A percentile compares a stretch with the other conserved stretches of the same genome.
Conservation (phyloP, 92 coral and sea anemone genomes). For the Montipora capitata region DNA sequence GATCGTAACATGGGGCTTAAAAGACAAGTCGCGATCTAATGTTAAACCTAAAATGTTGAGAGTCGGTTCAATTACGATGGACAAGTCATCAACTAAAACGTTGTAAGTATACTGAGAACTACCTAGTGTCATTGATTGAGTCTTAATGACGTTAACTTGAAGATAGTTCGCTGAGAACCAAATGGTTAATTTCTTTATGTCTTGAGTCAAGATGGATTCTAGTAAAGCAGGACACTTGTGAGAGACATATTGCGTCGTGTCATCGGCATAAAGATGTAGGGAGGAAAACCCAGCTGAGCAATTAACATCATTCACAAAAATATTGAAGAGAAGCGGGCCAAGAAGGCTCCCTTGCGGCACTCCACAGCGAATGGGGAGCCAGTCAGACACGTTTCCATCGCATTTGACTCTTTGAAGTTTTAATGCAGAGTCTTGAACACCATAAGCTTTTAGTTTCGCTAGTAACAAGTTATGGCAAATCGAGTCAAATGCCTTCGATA, state of each 20-base stretch:
- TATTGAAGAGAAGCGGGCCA: slow-evolving; percentile 51
- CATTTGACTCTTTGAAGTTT: slow-evolving; percentile 55
- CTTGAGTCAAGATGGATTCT: slow-evolving; percentile 2
- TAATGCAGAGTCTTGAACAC: slow-evolving; percentile 15
- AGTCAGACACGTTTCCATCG: slow-evolving; percentile 39
- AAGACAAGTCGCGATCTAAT: not conserved
- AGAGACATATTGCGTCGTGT: slow-evolving; percentile 47
- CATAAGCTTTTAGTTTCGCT: slow-evolving; percentile 40
- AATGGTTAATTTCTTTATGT: not conserved
- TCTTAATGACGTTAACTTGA: not conserved
- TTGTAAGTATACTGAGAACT: too few species aligned
- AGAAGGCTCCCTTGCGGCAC: slow-evolving; percentile 71
- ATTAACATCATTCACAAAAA: slow-evolving; percentile 56
- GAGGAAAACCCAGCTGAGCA: slow-evolving; percentile 19
- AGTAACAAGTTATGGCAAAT: slow-evolving; percentile 37
- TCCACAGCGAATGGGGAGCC: slow-evolving; percentile 72
- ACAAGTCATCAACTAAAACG: not conserved
- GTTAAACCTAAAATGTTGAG: not conserved
- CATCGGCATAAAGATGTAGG: slow-evolving; percentile 52
- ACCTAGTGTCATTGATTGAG: too few species aligned
- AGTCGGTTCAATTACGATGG: not conserved
- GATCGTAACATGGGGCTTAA: not conserved
- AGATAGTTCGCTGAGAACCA: not conserved
- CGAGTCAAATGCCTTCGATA: slow-evolving; percentile 42
- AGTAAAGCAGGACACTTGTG: slow-evolving; percentile 26